Conservation (phyloP, 2,888 invertebrate genomes). For the Acronicta aceris region DNA sequence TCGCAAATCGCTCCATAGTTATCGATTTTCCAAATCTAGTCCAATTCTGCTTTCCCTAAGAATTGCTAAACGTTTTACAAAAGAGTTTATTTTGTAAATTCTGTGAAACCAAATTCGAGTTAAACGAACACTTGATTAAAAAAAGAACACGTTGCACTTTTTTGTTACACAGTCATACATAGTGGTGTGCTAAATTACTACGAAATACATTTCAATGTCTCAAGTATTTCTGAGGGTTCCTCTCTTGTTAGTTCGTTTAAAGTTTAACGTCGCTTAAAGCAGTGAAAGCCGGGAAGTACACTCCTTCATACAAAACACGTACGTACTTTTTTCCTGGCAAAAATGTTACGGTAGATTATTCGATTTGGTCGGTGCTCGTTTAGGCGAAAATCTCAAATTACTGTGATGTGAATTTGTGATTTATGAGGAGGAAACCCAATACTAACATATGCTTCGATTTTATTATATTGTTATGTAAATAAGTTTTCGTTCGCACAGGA, state of each 20-base stretch:
- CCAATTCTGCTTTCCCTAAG: too few relatives aligned
- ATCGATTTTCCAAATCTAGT: too few relatives aligned
- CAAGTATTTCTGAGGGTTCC: constrained; percentile 36
- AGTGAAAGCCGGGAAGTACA: constrained; percentile 28
- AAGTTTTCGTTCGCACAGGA: not conserved
- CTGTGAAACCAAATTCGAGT: not conserved
- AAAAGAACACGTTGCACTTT: not conserved
- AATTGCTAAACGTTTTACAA: not conserved
- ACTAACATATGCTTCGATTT: constrained; percentile 20
- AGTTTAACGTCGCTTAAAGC: constrained; percentile 36
- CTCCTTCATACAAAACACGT: constrained; percentile 9
- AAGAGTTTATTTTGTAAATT: not conserved
- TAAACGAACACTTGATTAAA: not conserved
- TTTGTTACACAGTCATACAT: constrained; percentile 12
- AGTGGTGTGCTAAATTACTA: constrained; percentile 18
- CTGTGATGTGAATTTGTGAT: constrained; percentile 29
- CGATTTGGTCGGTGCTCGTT: constrained; percentile 23
- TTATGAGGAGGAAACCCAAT: constrained; percentile 15
- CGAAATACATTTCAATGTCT: constrained; percentile 42
- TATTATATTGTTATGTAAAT: constrained; percentile 9
- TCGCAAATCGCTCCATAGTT: too few relatives aligned
- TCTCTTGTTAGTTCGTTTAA: constrained; percentile 42
- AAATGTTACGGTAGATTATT: constrained; percentile 19
- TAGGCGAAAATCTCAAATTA: constrained; percentile 24
- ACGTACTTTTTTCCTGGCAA: constrained; percentile 14